phyloP scores from a whole-genome alignment of 2,888 invertebrate genomes.

The Agapetus fuscipes region DNA sequence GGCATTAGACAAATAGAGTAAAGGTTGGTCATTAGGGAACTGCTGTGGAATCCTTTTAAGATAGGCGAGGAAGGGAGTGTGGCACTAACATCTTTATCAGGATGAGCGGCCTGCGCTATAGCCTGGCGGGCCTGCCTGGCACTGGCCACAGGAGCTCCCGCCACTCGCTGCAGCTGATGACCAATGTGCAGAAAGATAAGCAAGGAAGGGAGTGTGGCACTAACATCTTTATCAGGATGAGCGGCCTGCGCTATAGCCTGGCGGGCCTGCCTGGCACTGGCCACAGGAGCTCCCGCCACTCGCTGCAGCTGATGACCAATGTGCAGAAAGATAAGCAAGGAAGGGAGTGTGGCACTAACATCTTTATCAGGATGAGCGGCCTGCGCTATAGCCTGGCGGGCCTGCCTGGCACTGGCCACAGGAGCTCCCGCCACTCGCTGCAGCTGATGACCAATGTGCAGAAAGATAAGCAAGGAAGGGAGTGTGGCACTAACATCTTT shows the following conservation, averaged over 20 bases:
- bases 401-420: constrained; percentile 51
- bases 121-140: constrained; percentile 46
- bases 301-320: constrained; percentile 74
- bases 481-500: no score
- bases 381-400: constrained; percentile 27
- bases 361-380: no score
- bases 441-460: constrained; percentile 76
- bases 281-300: constrained; percentile 58
- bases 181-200: constrained; percentile 78
- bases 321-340: no score
- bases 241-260: constrained; percentile 19
- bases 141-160: constrained; percentile 53
- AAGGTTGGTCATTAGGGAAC: no score
- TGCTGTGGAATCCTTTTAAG: no score
- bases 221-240: no score
- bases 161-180: constrained; percentile 68
- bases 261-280: constrained; percentile 49
- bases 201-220: no score
- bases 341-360: no score
- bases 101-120: constrained; percentile 2
- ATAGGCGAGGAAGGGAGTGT: no score
- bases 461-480: no score
- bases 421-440: constrained; percentile 62
- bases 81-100: no score
- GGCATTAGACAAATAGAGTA: no score